Conservation (phyloP, 2,113 vertebrate genomes). For the Nematolebias whitei region DNA sequence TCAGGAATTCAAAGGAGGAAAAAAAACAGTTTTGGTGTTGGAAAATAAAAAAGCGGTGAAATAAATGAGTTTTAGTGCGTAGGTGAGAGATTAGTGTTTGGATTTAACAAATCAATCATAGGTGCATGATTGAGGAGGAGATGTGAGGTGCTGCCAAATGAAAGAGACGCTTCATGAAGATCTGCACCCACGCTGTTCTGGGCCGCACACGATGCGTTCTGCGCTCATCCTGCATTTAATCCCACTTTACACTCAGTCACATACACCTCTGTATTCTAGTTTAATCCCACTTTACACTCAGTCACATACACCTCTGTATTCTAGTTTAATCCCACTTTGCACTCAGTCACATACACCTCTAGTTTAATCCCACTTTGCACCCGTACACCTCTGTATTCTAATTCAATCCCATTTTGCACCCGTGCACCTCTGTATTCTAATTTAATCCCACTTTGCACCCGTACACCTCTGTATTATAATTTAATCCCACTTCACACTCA, state of each 20-base stretch:
- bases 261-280: not conserved
- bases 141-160: slow-evolving; percentile 23
- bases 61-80: slow-evolving; percentile 29
- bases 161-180: slow-evolving; percentile 52
- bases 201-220: slow-evolving; percentile 43
- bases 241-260: not conserved
- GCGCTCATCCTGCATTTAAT: slow-evolving; percentile 22
- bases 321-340: not conserved
- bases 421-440: too few species aligned
- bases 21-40: not conserved
- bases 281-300: not conserved
- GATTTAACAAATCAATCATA: slow-evolving; percentile 23
- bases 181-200: slow-evolving; percentile 60
- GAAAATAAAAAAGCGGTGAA: slow-evolving; percentile 21
- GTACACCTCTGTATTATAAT: too few species aligned
- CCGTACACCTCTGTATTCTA: too few species aligned
- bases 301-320: not conserved
- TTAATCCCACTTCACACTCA: too few species aligned
- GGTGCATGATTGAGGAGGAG: slow-evolving; percentile 50
- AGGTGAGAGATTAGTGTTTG: slow-evolving; percentile 33
- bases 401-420: too few species aligned
- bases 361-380: not conserved
- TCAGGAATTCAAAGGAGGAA: not conserved
- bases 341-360: not conserved
- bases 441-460: too few species aligned